Percentiles rank a stretch among this genome's conserved stretches.
These are phyloP conservation scores for Notolepis coatsorum DNA, from an alignment of 2,797 vertebrate species.

Conservation along the genomic window DNA sequence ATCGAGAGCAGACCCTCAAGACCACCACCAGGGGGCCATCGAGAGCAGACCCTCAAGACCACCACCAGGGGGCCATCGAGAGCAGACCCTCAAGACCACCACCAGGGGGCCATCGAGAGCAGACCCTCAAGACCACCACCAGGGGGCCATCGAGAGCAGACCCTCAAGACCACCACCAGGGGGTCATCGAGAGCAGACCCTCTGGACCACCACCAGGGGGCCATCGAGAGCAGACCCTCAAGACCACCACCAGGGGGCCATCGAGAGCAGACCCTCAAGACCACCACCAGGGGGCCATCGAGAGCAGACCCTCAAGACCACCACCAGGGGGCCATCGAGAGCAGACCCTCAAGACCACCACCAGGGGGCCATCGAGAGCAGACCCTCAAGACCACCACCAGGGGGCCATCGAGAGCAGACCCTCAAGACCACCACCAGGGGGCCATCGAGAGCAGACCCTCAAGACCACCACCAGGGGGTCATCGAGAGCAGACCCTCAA, in stretches of 20 bases:
- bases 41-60: constrained; percentile 56
- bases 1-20: constrained; percentile 51
- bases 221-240: constrained; percentile 50
- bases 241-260: too few relatives aligned
- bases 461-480: too few relatives aligned
- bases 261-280: constrained; percentile 59
- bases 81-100: constrained; percentile 50
- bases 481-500: constrained; percentile 62
- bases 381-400: too few relatives aligned
- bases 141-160: constrained; percentile 44
- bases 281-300: constrained; percentile 31
- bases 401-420: too few relatives aligned
- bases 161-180: too few relatives aligned
- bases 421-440: constrained; percentile 31
- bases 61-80: constrained; percentile 36
- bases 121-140: constrained; percentile 45
- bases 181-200: too few relatives aligned
- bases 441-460: constrained; percentile 43
- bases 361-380: constrained; percentile 41
- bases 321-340: too few relatives aligned
- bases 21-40: too few relatives aligned
- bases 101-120: too few relatives aligned
- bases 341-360: constrained; percentile 50
- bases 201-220: constrained; percentile 29
- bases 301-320: constrained; percentile 50